Evolutionary conservation across 1,140 invertebrate genomes (phyloP), one percentile per base, ranked within the genome.

Genomic region (Paraescarpia echinospica): DNA sequence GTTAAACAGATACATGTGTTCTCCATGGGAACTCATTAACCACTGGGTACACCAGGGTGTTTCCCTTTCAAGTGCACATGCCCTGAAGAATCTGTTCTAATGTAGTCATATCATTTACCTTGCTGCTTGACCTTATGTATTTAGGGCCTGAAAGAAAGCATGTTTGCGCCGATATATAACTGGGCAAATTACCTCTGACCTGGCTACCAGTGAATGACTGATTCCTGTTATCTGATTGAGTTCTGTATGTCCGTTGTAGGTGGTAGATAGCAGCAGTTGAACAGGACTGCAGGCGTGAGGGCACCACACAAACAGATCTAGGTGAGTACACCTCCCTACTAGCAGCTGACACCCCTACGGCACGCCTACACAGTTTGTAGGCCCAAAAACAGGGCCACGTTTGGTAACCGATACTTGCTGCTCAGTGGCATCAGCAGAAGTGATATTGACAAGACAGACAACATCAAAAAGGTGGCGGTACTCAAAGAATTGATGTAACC

Each of bases 141-240:
- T 77, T 77, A 77, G 2, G 14, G 59, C 22, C 27, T 77, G 59
- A 77, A 77, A 77, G 59, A 77, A 77, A 77, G 59, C 14, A 77
- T 77, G 14, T 77, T 77, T 77, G 59, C 59, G n/a, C 22, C 59
- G 27, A 77, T 77, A 27, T 14, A 77, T 77, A 77, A 77, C 1
- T 77, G 59, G 59, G 59, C 59, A 77, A 77, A 77, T 77, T 77
- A 77, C 59, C 59, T 77, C 59, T 77, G 59, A 77, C 59, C 59
- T 31, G 27, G 22, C 59, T 77, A 77, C 8, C 22, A 77, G 22
- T 77, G 59, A 77, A 77, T 77, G 59, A 77, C 59, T 77, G 59
- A 27, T 77, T 31, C 12, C 8, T 18, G 2, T 77, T 77, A 77
- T 77, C 59, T 77, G 59, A 77, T 77, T 77, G 59, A 31, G 59